Percentiles rank a stretch among this genome's conserved stretches.
Evolutionary conservation across 2,113 vertebrate genomes (phyloP).

Genomic region (Cheirogaleus medius): DNA sequence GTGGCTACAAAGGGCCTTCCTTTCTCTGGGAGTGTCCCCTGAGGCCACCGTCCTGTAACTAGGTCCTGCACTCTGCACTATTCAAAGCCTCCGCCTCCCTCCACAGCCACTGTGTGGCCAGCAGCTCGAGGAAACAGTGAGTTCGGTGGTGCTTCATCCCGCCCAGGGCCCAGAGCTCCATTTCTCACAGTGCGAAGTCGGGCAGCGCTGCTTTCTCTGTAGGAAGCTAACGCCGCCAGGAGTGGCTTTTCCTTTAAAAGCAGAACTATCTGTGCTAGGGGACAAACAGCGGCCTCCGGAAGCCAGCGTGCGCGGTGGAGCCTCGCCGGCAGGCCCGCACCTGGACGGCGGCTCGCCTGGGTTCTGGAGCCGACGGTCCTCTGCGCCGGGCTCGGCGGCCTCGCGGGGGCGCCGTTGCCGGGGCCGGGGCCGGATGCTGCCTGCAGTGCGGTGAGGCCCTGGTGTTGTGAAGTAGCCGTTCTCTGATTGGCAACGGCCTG

Average conservation of each 20-base stretch:
- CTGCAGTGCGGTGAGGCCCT: conserved; percentile 90
- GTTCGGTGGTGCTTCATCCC: fast-evolving
- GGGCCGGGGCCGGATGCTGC: conserved; percentile 58
- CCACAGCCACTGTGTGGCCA: fast-evolving
- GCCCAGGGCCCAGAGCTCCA: no score
- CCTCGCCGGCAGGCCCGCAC: fast-evolving
- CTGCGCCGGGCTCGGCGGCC: fast-evolving
- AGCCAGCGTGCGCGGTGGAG: not conserved
- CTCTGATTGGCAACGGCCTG: conserved; percentile 93
- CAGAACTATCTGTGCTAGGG: not conserved
- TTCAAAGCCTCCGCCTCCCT: not conserved
- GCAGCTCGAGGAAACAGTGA: not conserved
- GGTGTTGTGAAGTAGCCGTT: conserved; percentile 99
- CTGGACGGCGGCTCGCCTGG: not conserved
- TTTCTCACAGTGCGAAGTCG: not conserved
- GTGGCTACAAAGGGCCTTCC: no score
- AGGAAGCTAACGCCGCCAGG: not conserved
- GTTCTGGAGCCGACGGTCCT: not conserved
- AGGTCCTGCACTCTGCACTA: not conserved
- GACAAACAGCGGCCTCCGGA: not conserved
- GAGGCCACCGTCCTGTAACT: not conserved
- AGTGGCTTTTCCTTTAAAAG: not conserved
- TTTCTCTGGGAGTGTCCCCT: not conserved
- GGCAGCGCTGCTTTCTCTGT: not conserved
- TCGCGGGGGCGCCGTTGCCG: not conserved